A percentile compares a stretch with the other conserved stretches of the same genome.
These are phyloP conservation scores for Siniperca chuatsi DNA, from an alignment of 2,113 vertebrate genomes.

Conservation along the genomic window DNA sequence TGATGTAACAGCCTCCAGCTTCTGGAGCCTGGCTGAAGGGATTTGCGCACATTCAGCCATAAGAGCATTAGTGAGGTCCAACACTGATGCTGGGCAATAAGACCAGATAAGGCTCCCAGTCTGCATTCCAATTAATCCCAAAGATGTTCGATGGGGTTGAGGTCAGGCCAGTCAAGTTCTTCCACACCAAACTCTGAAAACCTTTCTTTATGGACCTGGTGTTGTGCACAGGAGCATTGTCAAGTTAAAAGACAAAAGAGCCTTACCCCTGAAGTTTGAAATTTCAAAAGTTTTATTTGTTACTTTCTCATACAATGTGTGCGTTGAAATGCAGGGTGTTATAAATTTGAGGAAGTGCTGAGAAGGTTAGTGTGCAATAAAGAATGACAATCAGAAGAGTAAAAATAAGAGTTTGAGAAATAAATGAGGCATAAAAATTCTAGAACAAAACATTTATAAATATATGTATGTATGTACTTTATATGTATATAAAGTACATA, in stretches of 20 bases:
- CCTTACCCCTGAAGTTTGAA: not conserved
- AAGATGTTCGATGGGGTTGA: conserved; percentile 8
- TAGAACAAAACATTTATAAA: not conserved
- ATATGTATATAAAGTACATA: too few species aligned
- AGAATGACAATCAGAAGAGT: not conserved
- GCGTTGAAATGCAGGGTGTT: not conserved
- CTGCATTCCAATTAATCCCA: conserved; percentile 24
- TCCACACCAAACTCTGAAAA: not conserved
- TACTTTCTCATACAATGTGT: not conserved
- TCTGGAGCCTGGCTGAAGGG: not conserved
- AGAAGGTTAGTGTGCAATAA: not conserved
- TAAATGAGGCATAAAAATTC: too few species aligned
- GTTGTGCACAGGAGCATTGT: not conserved
- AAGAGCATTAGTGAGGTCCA: conserved; percentile 40
- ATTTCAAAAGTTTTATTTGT: not conserved
- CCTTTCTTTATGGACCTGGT: not conserved
- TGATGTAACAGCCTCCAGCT: conserved; percentile 1
- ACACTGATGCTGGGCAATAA: not conserved
- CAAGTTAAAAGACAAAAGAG: not conserved
- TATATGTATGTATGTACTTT: too few species aligned
- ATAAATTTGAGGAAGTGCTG: not conserved
- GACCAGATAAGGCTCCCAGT: conserved; percentile 2
- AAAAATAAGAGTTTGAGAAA: too few species aligned
- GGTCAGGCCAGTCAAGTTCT: not conserved
- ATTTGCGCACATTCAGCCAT: conserved; percentile 38